Conservation (phyloP, 2,888 invertebrate species). For the Pterostichus niger region DNA sequence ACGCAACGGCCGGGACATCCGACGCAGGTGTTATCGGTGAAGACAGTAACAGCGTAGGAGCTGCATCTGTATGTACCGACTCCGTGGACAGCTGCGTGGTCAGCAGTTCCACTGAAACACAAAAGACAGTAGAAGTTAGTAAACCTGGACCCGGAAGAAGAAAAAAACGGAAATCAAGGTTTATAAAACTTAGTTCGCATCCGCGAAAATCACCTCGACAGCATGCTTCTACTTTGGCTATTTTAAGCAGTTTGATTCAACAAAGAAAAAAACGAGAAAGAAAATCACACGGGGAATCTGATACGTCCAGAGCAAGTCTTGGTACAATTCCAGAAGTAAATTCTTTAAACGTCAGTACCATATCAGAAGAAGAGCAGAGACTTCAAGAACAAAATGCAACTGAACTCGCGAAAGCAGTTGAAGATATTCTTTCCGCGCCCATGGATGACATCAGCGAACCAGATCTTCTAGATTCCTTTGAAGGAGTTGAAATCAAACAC, state of each 20-base stretch:
- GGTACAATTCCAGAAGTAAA: constrained; percentile 72
- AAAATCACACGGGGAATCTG: constrained; percentile 70
- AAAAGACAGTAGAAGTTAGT: constrained; percentile 1
- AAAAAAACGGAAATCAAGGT: constrained; percentile 34
- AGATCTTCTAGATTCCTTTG: constrained; percentile 73
- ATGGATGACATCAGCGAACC: constrained; percentile 67
- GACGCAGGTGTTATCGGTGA: neutral
- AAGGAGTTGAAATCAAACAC: constrained; percentile 73
- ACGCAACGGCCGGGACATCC: neutral
- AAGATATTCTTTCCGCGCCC: constrained; percentile 68
- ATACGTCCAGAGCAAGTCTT: constrained; percentile 67
- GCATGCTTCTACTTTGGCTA: constrained; percentile 92
- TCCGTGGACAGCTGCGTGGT: constrained; percentile 71
- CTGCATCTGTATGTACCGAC: constrained; percentile 67
- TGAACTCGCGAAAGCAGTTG: constrained; percentile 56
- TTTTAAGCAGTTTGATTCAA: constrained; percentile 84
- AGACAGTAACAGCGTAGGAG: constrained; percentile 70
- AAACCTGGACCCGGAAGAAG: constrained; percentile 30
- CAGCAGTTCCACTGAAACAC: constrained; percentile 68
- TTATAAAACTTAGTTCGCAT: constrained; percentile 73
- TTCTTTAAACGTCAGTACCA: constrained; percentile 6
- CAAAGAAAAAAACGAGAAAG: constrained; percentile 78
- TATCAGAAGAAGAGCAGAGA: constrained; percentile 28
- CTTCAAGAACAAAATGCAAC: constrained; percentile 32
- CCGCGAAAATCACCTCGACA: constrained; percentile 92